Base-by-base conservation (phyloP, 37 sponge, comb jelly and placozoan genomes). In the Haliclona indistincta region DNA sequence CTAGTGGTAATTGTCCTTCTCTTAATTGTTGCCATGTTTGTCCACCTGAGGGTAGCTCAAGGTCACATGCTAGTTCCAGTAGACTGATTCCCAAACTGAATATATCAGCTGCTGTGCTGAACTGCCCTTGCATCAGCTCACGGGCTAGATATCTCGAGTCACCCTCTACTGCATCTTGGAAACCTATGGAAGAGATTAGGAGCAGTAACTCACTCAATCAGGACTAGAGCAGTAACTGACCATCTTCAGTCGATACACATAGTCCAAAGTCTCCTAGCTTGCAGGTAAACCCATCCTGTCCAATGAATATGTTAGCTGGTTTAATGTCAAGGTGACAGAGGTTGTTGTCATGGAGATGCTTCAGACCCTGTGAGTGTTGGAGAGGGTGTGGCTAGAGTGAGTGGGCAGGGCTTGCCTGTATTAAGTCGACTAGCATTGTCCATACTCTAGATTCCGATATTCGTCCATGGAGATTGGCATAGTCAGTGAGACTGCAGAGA, bases 301-400 rank as follows among this genome's bases (percentile, higher is more conserved):
- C 54, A 17, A 92, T 74, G 78, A 95, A 95, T n/a, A 88, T 73
- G 68, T 95, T 95, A 44, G 81, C 89, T 26, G 96, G 96, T 69
- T 95, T 95, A 33, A 95, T 91, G 68, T 95, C 96, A 74, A 95
- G 83, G 55, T 95, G 96, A 67, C 91, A 76, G 17, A 91, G 67
- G 2, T 74, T 43, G 76, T 88, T 66, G 70, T 84, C 80, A 68
- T 95, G 96, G 1, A 95, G 77, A 51, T 95, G 92, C 26, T 81
- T 81, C 43, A 95, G 62, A 2, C 93, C 96, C 96, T 95, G 58
- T 5, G 33, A 5, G 44, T 15, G 19, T 58, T 22, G 15, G 15
- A 20, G 63, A 28, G 15, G 22, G 25, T 20, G 22, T 28, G 8
- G 63, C 63, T 61, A n/a, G 30, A n/a, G 63, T 28, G 30, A 61